These are phyloP conservation scores for Pteropus rufus DNA, from an alignment of 2,797 vertebrate genomes.

Conservation along the genomic window DNA sequence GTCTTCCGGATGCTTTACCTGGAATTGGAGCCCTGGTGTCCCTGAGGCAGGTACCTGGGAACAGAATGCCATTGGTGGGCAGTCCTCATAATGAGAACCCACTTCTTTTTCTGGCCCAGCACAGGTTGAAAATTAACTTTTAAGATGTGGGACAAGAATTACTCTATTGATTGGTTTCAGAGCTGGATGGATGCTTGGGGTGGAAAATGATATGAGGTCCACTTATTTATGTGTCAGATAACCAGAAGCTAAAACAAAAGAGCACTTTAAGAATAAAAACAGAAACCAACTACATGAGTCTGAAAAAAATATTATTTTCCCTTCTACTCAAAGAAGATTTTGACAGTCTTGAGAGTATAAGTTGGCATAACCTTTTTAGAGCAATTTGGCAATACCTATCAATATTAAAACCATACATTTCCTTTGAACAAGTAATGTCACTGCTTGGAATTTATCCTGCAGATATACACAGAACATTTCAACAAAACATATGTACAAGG, in stretches of 20 bases:
- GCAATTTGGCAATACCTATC: background rate
- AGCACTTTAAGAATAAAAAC: constrained; percentile 28
- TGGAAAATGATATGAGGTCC: background rate
- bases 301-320: background rate
- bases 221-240: background rate
- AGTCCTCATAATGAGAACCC: background rate
- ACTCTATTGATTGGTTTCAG: background rate
- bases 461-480: background rate
- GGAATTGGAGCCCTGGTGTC: background rate
- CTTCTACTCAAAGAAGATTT: background rate
- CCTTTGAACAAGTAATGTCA: background rate
- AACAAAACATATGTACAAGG: background rate
- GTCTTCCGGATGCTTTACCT: background rate
- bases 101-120: background rate
- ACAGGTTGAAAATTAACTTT: background rate
- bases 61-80: background rate
- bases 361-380: background rate
- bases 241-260: background rate
- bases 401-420: constrained; percentile 3
- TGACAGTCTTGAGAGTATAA: background rate
- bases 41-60: background rate
- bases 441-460: background rate
- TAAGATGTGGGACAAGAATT: background rate
- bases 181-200: background rate
- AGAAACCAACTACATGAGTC: background rate